Base-by-base conservation (phyloP, 2,797 vertebrate species). In the Chelmon rostratus region DNA sequence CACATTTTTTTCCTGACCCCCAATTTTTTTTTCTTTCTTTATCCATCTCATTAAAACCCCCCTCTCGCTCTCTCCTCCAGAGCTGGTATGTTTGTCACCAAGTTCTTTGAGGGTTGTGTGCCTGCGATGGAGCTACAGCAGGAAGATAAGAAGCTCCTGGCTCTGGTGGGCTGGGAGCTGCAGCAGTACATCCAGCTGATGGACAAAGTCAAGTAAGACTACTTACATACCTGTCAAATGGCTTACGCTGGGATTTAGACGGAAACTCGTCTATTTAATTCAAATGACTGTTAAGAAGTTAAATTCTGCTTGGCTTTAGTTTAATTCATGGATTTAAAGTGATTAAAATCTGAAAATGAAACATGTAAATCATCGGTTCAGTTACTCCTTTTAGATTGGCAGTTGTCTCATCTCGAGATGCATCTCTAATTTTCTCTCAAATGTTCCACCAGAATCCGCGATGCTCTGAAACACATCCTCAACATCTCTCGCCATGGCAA, bases 401-500 rank as follows among this genome's bases (percentile, higher is more conserved):
- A 10, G 6, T 12, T 64, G n/a, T 23, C 11, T 73, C 35, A 65
- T 56, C 10, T 40, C 54, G 12, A 11, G 9, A 21, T 49, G 19
- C n/a, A 40, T 66, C 5, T 33, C 7, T 53, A 38, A 33, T 42
- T 64, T 44, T 54, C 21, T 49, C 19, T 65, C 6, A 54, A 80
- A 74, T 85, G 28, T 84, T 84, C 71, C 53, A 9, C 50, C 57
- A 99, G 98, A 83, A 97, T 99, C 76, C 98, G 98, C 0, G 98
- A 99, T 3, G 96, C 96, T 44, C 94, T 99, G 72, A 96, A 97
- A 67, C 97, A 96, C 72, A 96, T 99, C 90, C 95, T 99, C 21
- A 97, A 95, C 91, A 97, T 99, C 79, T 99, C 98, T 86, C 97
- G 98, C 64, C 96, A 97, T 18, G 98, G 98, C 74, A 99, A 99